Base-by-base conservation (phyloP, 2,888 invertebrate species). In the Thecophora atra region DNA sequence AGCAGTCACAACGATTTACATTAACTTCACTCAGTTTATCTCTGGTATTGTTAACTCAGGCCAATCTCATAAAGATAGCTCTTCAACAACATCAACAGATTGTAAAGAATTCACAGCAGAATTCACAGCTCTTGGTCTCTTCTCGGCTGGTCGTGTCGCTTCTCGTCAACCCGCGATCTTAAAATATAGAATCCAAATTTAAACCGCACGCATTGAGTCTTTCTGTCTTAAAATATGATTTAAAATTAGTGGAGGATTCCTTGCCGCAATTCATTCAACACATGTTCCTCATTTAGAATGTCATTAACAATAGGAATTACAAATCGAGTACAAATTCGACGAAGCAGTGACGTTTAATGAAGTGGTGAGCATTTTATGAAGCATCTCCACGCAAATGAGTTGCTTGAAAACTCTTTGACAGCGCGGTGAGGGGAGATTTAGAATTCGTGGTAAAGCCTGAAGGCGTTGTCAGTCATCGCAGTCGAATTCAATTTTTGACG, bases 281-380 rank as follows among this genome's bases (percentile, higher is more conserved):
- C 17, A 63, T 70, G 70, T 54, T 63, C 24, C 21, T 63, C 62
- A 70, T 70, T 63, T 63, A 24, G 37, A 70, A 70, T 37, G 30
- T 6, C 30, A 52, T 70, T 70, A 70, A 63, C 63, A 54, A 58
- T 21, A 52, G 63, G 63, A 51, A 52, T 63, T 63, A 62, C 63
- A 52, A 37, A 3, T 58, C 15, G 37, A 30, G 7, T 51, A 52
- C 24, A 63, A 70, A 52, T 52, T n/a, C 63, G 37, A 37, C 2
- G 37, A 2, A 37, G 37, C n/a, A n/a, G n/a, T 37, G 11, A 37
- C 37, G 37, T 37, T 37, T 0, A n/a, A 37, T 11, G 37, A 37
- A 37, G 37, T 11, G 37, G 37, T n/a, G 47, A 3, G 47, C 1
- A 47, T n/a, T 47, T 47, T n/a, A 47, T 47, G 47, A 47, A 5